Conservation (phyloP, 2,113 vertebrate species). For the Nycticryphes semicollaris region DNA sequence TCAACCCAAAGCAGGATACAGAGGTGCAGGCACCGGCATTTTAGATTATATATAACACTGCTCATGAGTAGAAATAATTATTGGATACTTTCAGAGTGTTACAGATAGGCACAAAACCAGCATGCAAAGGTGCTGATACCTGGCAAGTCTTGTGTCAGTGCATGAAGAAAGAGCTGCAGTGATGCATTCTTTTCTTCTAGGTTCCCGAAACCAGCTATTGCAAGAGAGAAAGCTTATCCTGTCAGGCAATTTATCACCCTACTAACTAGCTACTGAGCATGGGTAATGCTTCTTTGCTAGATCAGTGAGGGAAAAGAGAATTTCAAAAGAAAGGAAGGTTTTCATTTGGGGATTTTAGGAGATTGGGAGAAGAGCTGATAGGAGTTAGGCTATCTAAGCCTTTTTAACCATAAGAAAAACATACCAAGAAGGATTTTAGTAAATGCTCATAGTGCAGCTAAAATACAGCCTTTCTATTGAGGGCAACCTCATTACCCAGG, state of each 20-base stretch:
- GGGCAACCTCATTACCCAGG: not conserved
- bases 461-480: not conserved
- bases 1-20: not conserved
- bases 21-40: not conserved
- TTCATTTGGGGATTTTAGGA: constrained; percentile 15
- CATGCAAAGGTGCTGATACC: not conserved
- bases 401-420: not conserved
- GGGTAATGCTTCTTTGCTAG: constrained; percentile 21
- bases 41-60: not conserved
- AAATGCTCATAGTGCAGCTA: not conserved
- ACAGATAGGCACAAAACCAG: not conserved
- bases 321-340: constrained; percentile 38
- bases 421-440: constrained; percentile 13
- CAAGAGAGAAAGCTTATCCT: constrained; percentile 22
- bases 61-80: not conserved
- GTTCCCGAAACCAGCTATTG: not conserved
- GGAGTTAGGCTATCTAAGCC: constrained; percentile 12
- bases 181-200: not conserved
- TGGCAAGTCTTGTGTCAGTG: not conserved
- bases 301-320: not conserved
- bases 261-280: constrained; percentile 16
- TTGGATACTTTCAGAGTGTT: not conserved
- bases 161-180: not conserved
- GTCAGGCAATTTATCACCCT: constrained; percentile 25
- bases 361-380: not conserved